Conservation (phyloP, 2,888 invertebrate genomes). For the Helicoverpa assulta region DNA sequence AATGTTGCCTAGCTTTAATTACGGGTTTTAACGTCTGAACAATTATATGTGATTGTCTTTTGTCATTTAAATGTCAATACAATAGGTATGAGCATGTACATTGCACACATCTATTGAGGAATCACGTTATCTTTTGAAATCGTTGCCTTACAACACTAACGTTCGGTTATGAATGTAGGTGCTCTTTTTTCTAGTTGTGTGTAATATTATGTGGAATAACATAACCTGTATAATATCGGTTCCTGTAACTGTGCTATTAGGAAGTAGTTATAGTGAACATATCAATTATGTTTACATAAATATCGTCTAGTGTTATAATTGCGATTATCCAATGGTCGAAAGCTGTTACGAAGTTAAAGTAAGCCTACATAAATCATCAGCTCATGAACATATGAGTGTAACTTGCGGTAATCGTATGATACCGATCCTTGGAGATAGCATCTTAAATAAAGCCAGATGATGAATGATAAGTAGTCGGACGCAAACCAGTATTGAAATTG, state of each 20-base stretch:
- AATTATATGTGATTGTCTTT: conserved; percentile 46
- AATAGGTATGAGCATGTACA: conserved; percentile 20
- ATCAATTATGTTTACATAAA: conserved; percentile 47
- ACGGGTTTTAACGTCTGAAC: conserved; percentile 28
- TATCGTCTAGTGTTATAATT: conserved; percentile 42
- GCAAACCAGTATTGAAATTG: conserved; percentile 46
- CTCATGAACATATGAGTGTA: conserved; percentile 59
- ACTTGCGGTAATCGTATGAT: conserved; percentile 66
- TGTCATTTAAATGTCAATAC: conserved; percentile 49
- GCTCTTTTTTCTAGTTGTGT: background rate
- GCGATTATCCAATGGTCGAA: conserved; percentile 60
- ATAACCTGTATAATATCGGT: conserved; percentile 23
- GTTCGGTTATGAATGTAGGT: background rate
- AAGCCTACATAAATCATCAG: conserved; percentile 64
- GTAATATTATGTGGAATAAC: conserved; percentile 1
- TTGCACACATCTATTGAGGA: conserved; percentile 5
- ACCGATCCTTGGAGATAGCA: conserved; percentile 73
- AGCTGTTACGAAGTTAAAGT: conserved; percentile 44
- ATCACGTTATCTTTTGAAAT: conserved; percentile 5
- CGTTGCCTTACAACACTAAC: background rate
- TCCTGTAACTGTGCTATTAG: conserved; percentile 27
- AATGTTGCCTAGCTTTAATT: conserved; percentile 51
- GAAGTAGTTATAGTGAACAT: conserved; percentile 34
- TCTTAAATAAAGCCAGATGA: conserved; percentile 65
- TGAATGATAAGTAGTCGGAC: conserved; percentile 50